Evolutionary conservation across 2,797 vertebrate species (phyloP), one percentile per base, ranked within the genome.

Genomic region (Spinibarbus caldwelli): DNA sequence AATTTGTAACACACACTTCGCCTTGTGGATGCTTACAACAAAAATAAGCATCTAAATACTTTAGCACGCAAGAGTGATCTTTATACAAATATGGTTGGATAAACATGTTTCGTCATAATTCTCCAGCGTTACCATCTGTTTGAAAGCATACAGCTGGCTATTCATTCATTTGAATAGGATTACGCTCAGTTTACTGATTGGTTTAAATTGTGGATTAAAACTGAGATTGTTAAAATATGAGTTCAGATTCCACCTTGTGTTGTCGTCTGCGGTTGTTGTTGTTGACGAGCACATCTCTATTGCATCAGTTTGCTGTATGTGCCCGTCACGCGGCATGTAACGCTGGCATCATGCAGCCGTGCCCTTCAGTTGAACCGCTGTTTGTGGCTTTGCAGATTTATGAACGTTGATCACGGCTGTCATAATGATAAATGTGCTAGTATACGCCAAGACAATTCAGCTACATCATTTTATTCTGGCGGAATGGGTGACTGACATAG

Each of bases 391-490:
- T 52, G 62, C 82, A 86, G 81, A 88, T 88, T 86, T 84, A 84
- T 84, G 64, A 80, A 86, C 47, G 38, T n/a, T 73, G 83, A 77
- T 85, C 84, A 38, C 47, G 1, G 54, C 80, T 85, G 83, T 87
- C 86, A 79, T 43, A 47, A 82, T 87, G 86, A 87, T 87, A 57
- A 82, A 87, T 85, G 84, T 83, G 73, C 68, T 67, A 12, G 75
- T 66, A 54, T 43, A 41, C 36, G 79, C 72, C 80, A 76, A 78
- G 66, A 62, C 47, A 45, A 52, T 66, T 71, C 83, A 78, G 73
- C 77, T 80, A 43, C 70, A 76, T 83, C 72, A 73, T 66, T 85
- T 78, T 45, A 66, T 77, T 85, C 41, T 85, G 49, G 75, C 38
- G 38, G 62, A 75, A 45, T 59, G 29, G 36, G 38, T 81, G 78